phyloP scores from a whole-genome alignment of 1,140 invertebrate species.

The Neuroterus valhalla region DNA sequence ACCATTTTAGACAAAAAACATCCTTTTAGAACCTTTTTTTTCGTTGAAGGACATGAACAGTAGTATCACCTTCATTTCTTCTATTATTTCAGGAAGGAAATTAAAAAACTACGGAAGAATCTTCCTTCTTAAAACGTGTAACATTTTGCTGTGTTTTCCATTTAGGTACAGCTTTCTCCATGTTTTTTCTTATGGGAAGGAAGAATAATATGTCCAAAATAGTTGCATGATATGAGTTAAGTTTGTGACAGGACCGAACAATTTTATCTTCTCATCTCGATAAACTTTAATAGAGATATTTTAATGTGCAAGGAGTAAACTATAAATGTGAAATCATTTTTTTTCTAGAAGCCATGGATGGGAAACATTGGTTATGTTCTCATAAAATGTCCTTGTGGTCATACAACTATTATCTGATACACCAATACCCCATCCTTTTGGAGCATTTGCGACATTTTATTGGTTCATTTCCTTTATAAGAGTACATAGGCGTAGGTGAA shows the following conservation, averaged over 20 bases:
- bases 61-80: constrained; percentile 37
- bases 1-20: too few species aligned
- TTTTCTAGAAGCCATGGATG: neutral
- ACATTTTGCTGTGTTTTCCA: constrained; percentile 49
- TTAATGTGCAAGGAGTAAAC: too few species aligned
- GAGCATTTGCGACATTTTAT: neutral
- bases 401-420: too few species aligned
- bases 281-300: too few species aligned
- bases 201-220: constrained; percentile 57
- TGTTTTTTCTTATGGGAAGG: constrained; percentile 49
- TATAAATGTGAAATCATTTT: too few species aligned
- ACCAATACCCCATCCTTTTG: neutral
- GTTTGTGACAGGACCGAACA: constrained; percentile 54
- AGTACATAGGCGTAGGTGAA: neutral
- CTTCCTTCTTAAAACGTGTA: constrained; percentile 40
- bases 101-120: constrained; percentile 50
- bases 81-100: constrained; percentile 40
- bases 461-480: neutral
- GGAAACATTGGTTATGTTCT: neutral
- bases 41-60: too few species aligned
- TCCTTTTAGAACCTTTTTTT: too few species aligned
- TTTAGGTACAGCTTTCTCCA: constrained; percentile 54
- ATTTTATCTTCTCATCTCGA: too few species aligned
- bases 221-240: constrained; percentile 62
- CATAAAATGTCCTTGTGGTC: too few species aligned